Evolutionary conservation across 2,888 invertebrate genomes (phyloP).

Genomic region (Chymomyza fuscimana): DNA sequence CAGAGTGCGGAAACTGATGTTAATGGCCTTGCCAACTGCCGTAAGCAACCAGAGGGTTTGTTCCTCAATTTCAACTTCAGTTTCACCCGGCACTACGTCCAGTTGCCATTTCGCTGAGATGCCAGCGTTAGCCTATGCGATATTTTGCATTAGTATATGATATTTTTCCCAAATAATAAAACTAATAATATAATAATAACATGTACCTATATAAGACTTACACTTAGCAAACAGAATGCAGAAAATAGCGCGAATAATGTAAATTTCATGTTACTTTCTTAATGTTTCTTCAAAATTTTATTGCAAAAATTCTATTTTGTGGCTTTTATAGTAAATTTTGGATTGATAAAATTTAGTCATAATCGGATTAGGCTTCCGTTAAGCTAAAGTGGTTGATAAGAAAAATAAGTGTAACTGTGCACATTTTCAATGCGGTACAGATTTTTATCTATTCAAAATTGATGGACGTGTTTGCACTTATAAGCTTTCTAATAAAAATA

Average conservation of each 20-base stretch:
- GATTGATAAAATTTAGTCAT: no score
- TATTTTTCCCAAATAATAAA: not conserved
- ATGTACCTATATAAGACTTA: conserved; percentile 32
- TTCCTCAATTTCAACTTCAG: conserved; percentile 24
- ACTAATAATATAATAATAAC: no score
- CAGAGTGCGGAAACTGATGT: conserved; percentile 41
- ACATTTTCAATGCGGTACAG: no score
- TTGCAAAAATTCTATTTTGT: no score
- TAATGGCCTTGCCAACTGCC: conserved; percentile 29
- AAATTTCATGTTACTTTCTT: conserved; percentile 53
- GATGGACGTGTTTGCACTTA: no score
- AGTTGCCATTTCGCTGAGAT: conserved; percentile 2
- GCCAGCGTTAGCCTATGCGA: conserved; percentile 47
- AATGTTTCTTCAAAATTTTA: no score
- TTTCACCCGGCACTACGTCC: conserved; percentile 19
- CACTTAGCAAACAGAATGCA: conserved; percentile 52
- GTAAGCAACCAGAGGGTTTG: conserved; percentile 28
- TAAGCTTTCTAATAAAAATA: no score
- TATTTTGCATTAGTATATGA: not conserved
- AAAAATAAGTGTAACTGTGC: no score
- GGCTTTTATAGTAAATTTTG: no score
- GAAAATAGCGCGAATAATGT: conserved; percentile 49
- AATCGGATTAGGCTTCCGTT: no score
- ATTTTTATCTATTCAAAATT: no score
- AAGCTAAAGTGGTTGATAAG: no score